These are phyloP conservation scores for Apodemia mormo DNA, from an alignment of 2,888 invertebrate species.

Conservation along the genomic window DNA sequence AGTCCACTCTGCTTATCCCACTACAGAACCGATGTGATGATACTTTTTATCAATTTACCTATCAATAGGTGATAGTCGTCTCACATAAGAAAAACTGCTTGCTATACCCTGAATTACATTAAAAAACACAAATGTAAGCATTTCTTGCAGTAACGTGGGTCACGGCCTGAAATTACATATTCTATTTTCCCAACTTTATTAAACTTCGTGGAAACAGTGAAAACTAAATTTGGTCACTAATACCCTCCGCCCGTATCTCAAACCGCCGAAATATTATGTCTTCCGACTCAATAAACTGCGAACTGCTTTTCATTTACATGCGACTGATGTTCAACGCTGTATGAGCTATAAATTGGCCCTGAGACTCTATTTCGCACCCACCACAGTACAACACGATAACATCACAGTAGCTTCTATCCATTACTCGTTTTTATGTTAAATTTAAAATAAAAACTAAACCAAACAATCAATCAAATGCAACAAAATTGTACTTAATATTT, in stretches of 20 bases:
- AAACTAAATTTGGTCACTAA: conserved; percentile 18
- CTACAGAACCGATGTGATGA: too few relatives aligned
- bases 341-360: conserved; percentile 55
- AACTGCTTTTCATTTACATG: conserved; percentile 56
- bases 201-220: not conserved
- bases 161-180: not conserved
- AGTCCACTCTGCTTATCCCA: too few relatives aligned
- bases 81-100: too few relatives aligned
- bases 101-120: not conserved
- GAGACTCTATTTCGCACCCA: conserved; percentile 45
- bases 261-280: conserved; percentile 44
- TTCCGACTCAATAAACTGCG: conserved; percentile 54
- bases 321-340: conserved; percentile 48
- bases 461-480: too few relatives aligned
- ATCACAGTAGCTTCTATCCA: conserved; percentile 32
- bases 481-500: too few relatives aligned
- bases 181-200: not conserved
- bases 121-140: not conserved
- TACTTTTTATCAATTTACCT: too few relatives aligned
- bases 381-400: conserved; percentile 27
- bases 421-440: conserved; percentile 26
- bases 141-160: not conserved
- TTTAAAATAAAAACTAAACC: too few relatives aligned
- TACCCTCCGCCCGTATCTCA: conserved; percentile 15
- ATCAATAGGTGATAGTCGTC: too few relatives aligned